Evolutionary conservation across 2,797 vertebrate species (phyloP).

Genomic region (Ctenopoma kingsleyae): DNA sequence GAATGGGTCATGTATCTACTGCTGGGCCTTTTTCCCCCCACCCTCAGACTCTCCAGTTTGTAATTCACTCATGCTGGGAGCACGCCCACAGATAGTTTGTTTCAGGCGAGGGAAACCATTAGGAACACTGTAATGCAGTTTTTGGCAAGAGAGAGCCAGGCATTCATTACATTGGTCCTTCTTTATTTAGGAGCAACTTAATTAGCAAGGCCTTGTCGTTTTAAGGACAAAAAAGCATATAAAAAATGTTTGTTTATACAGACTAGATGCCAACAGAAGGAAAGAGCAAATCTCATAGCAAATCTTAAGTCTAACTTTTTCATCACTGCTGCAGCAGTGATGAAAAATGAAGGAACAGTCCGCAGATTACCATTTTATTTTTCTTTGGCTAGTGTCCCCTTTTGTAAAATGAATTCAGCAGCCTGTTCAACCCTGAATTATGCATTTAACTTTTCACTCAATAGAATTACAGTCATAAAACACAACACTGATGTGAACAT

Average conservation of each 20-base stretch:
- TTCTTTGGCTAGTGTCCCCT: conserved; percentile 41
- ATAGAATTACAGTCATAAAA: conserved; percentile 48
- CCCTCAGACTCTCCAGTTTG: conserved; percentile 22
- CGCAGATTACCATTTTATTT: conserved; percentile 22
- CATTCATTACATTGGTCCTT: conserved; percentile 63
- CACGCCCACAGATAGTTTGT: conserved; percentile 47
- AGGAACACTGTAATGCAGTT: conserved; percentile 71
- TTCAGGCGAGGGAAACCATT: conserved; percentile 61
- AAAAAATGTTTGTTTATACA: conserved; percentile 12
- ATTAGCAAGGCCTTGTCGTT: conserved; percentile 65
- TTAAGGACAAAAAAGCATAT: conserved; percentile 58
- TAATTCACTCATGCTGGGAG: conserved; percentile 50
- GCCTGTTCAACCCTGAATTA: conserved; percentile 53
- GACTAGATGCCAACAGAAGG: conserved; percentile 21
- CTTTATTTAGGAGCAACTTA: conserved; percentile 73
- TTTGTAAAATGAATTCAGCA: conserved; percentile 54
- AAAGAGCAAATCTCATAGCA: conserved; percentile 36
- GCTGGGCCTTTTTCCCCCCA: neutral
- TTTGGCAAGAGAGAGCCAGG: conserved; percentile 61
- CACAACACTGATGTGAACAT: conserved; percentile 44
- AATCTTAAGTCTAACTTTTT: conserved; percentile 5
- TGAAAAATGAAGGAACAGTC: conserved; percentile 39
- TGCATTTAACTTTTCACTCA: conserved; percentile 56
- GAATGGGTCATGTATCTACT: conserved; percentile 49
- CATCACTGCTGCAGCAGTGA: conserved; percentile 11